Conservation (phyloP, 2,888 invertebrate genomes). For the Rhagium mordax region DNA sequence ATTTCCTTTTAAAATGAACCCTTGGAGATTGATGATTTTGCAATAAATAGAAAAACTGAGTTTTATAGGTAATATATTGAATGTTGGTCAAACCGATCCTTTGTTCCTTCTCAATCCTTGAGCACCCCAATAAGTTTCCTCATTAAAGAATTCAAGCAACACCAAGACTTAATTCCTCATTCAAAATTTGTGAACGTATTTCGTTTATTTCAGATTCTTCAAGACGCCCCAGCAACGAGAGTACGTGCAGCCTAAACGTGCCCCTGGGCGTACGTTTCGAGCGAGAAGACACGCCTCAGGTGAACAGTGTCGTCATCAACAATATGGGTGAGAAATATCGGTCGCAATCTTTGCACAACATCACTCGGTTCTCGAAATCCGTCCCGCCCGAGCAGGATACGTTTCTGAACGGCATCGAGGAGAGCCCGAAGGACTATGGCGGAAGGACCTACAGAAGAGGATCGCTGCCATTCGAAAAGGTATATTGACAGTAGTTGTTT, state of each 20-base stretch:
- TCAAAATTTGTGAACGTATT: too few relatives aligned
- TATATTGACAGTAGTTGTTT: conserved; percentile 32
- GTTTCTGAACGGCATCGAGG: conserved; percentile 64
- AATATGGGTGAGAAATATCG: conserved; percentile 49
- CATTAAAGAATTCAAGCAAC: too few relatives aligned
- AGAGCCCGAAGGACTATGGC: conserved; percentile 57
- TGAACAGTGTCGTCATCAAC: conserved; percentile 44
- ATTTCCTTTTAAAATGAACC: too few relatives aligned
- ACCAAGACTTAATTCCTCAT: too few relatives aligned
- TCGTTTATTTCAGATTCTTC: conserved; percentile 63
- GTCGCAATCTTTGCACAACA: conserved; percentile 63
- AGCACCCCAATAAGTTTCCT: too few relatives aligned
- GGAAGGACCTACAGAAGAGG: conserved; percentile 58
- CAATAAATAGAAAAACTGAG: too few relatives aligned
- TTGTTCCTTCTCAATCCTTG: too few relatives aligned
- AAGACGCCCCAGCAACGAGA: conserved; percentile 64
- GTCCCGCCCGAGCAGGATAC: conserved; percentile 55
- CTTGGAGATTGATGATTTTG: too few relatives aligned
- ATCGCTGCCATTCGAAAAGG: conserved; percentile 64
- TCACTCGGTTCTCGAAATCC: conserved; percentile 52
- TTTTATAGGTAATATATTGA: too few relatives aligned
- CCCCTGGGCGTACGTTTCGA: conserved; percentile 54
- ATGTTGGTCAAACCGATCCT: too few relatives aligned
- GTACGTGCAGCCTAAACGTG: conserved; percentile 63
- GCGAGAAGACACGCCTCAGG: conserved; percentile 55